These are phyloP conservation scores for Anthonomus grandis DNA, from an alignment of 1,140 invertebrate genomes.

Conservation along the genomic window DNA sequence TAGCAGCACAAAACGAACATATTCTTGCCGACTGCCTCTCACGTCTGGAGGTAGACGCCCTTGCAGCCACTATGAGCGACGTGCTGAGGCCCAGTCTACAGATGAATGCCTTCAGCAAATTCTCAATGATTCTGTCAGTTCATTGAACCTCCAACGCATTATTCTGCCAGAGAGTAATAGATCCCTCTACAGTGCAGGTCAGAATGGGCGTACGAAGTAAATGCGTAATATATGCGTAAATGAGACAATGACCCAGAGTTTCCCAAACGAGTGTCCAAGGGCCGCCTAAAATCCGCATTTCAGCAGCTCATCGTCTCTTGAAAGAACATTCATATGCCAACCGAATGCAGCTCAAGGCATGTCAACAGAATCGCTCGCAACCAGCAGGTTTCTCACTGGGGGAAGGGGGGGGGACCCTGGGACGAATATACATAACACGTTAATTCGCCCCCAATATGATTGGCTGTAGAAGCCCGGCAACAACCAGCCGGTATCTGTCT, in stretches of 20 bases:
- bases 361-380: too few relatives aligned
- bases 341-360: too few relatives aligned
- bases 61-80: not conserved
- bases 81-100: not conserved
- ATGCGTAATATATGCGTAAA: not conserved
- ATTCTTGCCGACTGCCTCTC: conserved; percentile 40
- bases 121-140: too few relatives aligned
- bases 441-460: too few relatives aligned
- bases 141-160: too few relatives aligned
- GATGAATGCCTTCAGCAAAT: not conserved
- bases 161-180: not conserved
- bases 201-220: not conserved
- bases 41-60: not conserved
- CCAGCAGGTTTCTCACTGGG: too few relatives aligned
- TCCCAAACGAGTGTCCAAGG: conserved; percentile 29
- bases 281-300: conserved; percentile 30
- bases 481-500: too few relatives aligned
- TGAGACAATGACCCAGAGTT: not conserved
- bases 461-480: too few relatives aligned
- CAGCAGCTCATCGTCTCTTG: too few relatives aligned
- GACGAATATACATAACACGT: too few relatives aligned
- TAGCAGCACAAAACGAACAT: conserved; percentile 24
- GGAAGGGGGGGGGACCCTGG: too few relatives aligned
- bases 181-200: not conserved
- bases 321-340: too few relatives aligned